These are phyloP conservation scores for Saccostrea echinata DNA, from an alignment of 1,140 invertebrate species.

Conservation along the genomic window DNA sequence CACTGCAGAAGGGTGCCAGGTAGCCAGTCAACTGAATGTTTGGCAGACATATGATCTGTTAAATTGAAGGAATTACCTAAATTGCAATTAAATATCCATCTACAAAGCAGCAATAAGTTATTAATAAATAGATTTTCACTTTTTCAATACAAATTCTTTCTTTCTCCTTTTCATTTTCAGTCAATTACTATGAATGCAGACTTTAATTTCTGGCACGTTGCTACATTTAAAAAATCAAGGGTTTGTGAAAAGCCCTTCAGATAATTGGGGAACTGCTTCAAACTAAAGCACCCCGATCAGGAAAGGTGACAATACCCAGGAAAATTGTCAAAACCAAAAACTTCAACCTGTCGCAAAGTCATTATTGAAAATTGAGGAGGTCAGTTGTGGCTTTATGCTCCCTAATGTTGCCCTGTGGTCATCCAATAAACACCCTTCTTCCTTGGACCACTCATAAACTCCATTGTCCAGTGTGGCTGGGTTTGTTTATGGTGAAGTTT, in stretches of 20 bases:
- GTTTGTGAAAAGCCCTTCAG: constrained; percentile 27
- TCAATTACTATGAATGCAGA: not conserved
- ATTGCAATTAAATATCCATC: constrained; percentile 34
- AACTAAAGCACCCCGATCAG: not conserved
- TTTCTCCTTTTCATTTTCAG: constrained; percentile 23
- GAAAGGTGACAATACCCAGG: constrained; percentile 18
- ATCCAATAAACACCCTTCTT: constrained; percentile 1
- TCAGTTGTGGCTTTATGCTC: constrained; percentile 15
- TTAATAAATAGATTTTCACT: constrained; percentile 10
- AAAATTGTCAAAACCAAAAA: constrained; percentile 5
- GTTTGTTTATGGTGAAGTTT: constrained; percentile 24
- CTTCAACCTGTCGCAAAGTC: constrained; percentile 25
- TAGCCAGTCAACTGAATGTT: not conserved
- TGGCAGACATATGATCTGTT: constrained; percentile 23
- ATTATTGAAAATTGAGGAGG: constrained; percentile 24
- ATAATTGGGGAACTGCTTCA: constrained; percentile 33
- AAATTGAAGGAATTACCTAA: constrained; percentile 11
- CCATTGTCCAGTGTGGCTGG: constrained; percentile 6
- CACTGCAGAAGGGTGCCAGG: constrained; percentile 11
- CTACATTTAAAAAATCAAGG: not conserved
- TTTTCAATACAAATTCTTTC: not conserved
- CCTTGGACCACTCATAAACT: not conserved
- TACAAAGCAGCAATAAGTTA: constrained; percentile 20
- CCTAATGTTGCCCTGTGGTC: constrained; percentile 30
- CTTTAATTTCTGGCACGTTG: constrained; percentile 12